phyloP scores from a whole-genome alignment of 1,140 invertebrate species.

The Sinonovacula constricta region DNA sequence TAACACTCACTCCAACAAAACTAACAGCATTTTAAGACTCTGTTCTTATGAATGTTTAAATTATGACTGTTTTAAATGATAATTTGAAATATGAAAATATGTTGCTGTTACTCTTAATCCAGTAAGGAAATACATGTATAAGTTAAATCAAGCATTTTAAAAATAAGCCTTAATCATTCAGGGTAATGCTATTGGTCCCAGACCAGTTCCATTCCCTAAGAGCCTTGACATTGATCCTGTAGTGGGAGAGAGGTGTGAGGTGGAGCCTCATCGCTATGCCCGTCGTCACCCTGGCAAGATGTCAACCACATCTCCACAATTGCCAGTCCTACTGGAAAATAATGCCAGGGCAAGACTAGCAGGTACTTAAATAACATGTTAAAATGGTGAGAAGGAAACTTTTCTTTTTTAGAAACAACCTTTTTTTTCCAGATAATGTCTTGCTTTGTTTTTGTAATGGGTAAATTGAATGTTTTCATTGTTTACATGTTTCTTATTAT shows the following conservation, averaged over 20 bases:
- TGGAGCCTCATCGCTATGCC: slow-evolving; percentile 13
- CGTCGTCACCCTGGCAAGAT: slow-evolving; percentile 12
- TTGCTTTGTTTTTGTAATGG: no score
- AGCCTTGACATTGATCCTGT: slow-evolving; percentile 15
- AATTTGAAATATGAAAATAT: no score
- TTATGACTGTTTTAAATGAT: no score
- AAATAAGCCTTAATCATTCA: neutral
- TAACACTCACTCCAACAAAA: no score
- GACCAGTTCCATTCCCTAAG: slow-evolving; percentile 4
- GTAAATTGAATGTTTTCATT: no score
- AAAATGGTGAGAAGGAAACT: no score
- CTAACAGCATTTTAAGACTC: no score
- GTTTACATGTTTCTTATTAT: no score
- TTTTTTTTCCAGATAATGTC: no score
- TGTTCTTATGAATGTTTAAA: no score
- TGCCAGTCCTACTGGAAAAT: slow-evolving; percentile 21
- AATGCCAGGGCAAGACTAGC: slow-evolving; percentile 17
- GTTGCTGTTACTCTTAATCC: neutral
- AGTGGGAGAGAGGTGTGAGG: neutral
- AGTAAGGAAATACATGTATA: neutral
- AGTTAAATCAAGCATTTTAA: neutral
- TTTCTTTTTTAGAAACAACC: no score
- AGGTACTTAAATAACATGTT: no score
- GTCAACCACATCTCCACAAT: neutral
- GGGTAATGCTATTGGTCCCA: neutral